Evolutionary conservation across 2,797 vertebrate genomes (phyloP).

Genomic region (Alcedo atthis): DNA sequence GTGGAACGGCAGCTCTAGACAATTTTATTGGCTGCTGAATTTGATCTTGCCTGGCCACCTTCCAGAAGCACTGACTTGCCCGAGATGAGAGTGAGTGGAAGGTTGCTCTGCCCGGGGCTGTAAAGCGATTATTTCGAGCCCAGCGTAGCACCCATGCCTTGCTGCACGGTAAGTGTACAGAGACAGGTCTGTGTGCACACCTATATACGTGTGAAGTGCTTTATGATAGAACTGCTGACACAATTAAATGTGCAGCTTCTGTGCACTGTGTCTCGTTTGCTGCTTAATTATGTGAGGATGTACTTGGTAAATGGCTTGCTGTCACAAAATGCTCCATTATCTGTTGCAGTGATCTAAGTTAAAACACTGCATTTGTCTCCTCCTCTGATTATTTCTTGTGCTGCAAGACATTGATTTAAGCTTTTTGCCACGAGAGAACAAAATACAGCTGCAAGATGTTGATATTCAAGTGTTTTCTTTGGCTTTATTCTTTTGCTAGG

Average conservation of each 20-base stretch:
- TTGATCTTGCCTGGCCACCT: slow-evolving; percentile 68
- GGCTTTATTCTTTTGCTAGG: background rate
- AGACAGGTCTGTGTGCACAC: background rate
- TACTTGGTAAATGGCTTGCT: slow-evolving; percentile 29
- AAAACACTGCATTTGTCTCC: slow-evolving; percentile 25
- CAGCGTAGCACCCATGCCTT: slow-evolving; percentile 64
- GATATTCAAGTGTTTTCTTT: slow-evolving; percentile 8
- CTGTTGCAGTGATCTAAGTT: slow-evolving; percentile 43
- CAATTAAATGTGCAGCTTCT: slow-evolving; percentile 28
- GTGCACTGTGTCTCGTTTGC: background rate
- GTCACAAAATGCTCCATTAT: slow-evolving; percentile 52
- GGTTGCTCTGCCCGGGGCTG: slow-evolving; percentile 57
- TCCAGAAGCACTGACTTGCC: slow-evolving; percentile 68
- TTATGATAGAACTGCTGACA: slow-evolving; percentile 16
- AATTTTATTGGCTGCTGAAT: slow-evolving; percentile 77
- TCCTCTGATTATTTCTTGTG: slow-evolving; percentile 17
- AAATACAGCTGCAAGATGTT: slow-evolving; percentile 48
- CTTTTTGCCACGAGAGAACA: background rate
- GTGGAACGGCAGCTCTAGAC: slow-evolving; percentile 68
- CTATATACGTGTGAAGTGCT: background rate
- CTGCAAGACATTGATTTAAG: slow-evolving; percentile 33
- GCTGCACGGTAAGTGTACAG: slow-evolving; percentile 78
- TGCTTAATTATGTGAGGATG: slow-evolving; percentile 53
- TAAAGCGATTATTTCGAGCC: slow-evolving; percentile 36
- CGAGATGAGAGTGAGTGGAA: slow-evolving; percentile 63